These are phyloP conservation scores for Glaucopsyche alexis DNA, from an alignment of 2,888 invertebrate genomes.

Conservation along the genomic window DNA sequence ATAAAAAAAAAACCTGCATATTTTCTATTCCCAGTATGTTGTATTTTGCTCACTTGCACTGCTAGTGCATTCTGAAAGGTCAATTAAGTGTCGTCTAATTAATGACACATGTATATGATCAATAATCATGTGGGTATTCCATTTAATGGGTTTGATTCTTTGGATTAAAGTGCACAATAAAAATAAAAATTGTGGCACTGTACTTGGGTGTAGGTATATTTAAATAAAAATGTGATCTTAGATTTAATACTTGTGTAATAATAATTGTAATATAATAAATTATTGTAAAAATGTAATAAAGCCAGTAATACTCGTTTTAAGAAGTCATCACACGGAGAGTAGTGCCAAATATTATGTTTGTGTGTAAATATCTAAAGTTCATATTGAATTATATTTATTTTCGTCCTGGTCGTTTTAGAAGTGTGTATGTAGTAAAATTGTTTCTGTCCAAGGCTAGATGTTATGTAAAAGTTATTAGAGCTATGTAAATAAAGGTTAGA, in stretches of 20 bases:
- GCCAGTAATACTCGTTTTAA: constrained; percentile 17
- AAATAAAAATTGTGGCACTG: neutral
- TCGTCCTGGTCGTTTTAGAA: neutral
- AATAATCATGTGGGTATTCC: too few species aligned
- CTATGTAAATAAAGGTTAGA: neutral
- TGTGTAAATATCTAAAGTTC: constrained; percentile 22
- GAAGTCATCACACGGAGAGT: neutral
- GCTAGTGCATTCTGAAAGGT: too few species aligned
- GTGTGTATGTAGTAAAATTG: neutral
- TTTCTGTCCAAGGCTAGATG: neutral
- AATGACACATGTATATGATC: too few species aligned
- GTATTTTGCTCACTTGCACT: neutral
- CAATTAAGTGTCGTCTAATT: too few species aligned
- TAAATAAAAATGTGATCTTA: constrained; percentile 27
- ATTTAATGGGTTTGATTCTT: too few species aligned
- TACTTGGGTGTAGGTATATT: constrained; percentile 6
- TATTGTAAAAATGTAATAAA: constrained; percentile 18
- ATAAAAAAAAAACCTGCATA: too few species aligned
- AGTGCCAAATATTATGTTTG: constrained; percentile 28
- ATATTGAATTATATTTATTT: constrained; percentile 14
- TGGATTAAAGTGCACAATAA: neutral
- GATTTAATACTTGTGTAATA: constrained; percentile 13
- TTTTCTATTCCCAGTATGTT: neutral
- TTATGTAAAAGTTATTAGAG: neutral
- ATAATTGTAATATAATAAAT: neutral